phyloP scores from a whole-genome alignment of 2,113 vertebrate genomes.

The Casuarius casuarius region DNA sequence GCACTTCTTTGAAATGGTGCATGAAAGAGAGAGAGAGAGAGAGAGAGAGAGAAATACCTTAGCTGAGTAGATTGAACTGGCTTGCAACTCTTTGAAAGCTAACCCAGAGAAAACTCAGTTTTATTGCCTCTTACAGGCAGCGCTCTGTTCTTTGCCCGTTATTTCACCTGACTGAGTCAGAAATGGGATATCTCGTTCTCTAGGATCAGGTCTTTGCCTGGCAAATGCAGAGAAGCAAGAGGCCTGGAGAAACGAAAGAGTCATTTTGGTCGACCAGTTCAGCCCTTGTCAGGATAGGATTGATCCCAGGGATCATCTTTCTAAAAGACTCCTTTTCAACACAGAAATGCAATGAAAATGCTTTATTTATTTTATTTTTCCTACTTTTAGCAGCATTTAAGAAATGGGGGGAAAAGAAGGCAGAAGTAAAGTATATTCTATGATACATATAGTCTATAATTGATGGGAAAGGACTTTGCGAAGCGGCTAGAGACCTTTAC shows the following conservation, averaged over 20 bases:
- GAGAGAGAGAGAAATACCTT: not conserved
- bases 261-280: not conserved
- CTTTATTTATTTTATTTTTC: not conserved
- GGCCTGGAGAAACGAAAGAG: not conserved
- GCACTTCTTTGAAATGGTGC: conserved; percentile 37
- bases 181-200: conserved; percentile 28
- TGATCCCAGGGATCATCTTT: not conserved
- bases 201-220: not conserved
- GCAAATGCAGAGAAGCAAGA: not conserved
- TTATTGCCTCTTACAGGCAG: not conserved
- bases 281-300: fast-evolving
- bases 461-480: not conserved
- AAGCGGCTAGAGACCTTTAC: not conserved
- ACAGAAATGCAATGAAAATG: not conserved
- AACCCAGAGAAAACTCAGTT: not conserved
- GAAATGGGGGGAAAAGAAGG: fast-evolving
- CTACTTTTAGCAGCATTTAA: not conserved
- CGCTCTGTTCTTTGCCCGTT: not conserved
- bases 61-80: not conserved
- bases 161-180: not conserved
- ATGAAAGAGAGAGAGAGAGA: not conserved
- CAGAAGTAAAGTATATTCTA: fast-evolving
- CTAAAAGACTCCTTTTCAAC: not conserved
- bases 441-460: not conserved
- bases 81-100: conserved; percentile 16